Base-by-base conservation (phyloP, 2,797 vertebrate species). In the Diplodus sargus region DNA sequence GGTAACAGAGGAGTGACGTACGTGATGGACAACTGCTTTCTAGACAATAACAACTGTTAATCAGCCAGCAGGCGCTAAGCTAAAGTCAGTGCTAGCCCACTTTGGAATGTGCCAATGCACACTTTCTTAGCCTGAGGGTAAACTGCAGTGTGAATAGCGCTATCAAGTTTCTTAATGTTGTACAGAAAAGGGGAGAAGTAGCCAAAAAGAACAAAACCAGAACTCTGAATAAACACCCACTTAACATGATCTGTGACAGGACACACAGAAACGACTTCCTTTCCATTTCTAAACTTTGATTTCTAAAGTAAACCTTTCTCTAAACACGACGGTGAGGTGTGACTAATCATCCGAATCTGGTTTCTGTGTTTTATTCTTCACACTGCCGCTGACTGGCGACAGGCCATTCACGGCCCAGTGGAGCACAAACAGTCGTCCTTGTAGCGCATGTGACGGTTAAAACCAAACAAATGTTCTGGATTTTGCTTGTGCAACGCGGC, bases 391-490 rank as follows among this genome's bases (percentile, higher is more conserved):
- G 13, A 39, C 1, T 73, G 66, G n/a, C 16, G 0, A 47, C 47
- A 39, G 7, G 28, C 20, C 20, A 8, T 2, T 8, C 34, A 15
- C 0, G 5, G 68, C 11, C 43, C 68, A 74, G 57, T 63, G 23
- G 42, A 70, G 72, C 45, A 62, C 53, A 78, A 79, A 78, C 45
- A 64, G 57, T 16, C 8, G 4, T 52, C 62, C 30, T 34, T 51
- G 70, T 22, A 68, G 62, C 79, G 67, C 1, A 73, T 28, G 64
- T 70, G 74, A 80, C 43, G 7, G 42, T 69, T 74, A 85, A 78
- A 82, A 8, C 43, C 34, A 69, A 83, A 80, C 69, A 79, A 80
- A 87, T 22, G 79, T 52, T 64, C 48, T 6, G 13, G 54, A 80
- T 74, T 74, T 53, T 63, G 23, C 48, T 70, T 18, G 30, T 11